phyloP scores from a whole-genome alignment of 2,888 invertebrate genomes.

The Conchocele bisecta region DNA sequence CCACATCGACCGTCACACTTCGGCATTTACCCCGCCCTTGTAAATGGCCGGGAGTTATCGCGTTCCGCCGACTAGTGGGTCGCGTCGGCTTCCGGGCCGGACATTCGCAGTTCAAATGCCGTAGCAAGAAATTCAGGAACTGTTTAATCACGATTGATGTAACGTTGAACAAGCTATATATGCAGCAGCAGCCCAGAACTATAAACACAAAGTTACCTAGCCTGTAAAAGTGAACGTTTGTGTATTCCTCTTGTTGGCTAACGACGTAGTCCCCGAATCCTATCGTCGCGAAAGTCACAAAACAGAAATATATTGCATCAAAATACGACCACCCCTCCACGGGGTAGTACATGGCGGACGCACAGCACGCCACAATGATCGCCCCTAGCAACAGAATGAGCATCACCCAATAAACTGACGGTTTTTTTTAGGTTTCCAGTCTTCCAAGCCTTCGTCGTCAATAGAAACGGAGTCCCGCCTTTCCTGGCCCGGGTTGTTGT shows the following conservation, averaged over 20 bases:
- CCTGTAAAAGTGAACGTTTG: constrained; percentile 84
- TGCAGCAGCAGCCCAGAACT: constrained; percentile 87
- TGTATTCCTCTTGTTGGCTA: constrained; percentile 83
- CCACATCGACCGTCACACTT: constrained; percentile 78
- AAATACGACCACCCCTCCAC: constrained; percentile 87
- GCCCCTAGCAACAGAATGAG: constrained; percentile 86
- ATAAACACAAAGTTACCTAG: constrained; percentile 86
- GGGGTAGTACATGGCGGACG: constrained; percentile 85
- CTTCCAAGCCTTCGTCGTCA: constrained; percentile 83
- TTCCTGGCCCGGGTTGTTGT: too few relatives aligned
- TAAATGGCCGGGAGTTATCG: constrained; percentile 81
- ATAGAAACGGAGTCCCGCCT: constrained; percentile 81
- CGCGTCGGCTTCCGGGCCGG: constrained; percentile 65
- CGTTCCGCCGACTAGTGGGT: constrained; percentile 78
- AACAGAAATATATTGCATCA: constrained; percentile 87
- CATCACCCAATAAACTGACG: constrained; percentile 88
- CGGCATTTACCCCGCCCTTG: constrained; percentile 68
- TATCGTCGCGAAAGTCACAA: constrained; percentile 87
- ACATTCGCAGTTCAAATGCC: constrained; percentile 84
- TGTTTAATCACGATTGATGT: constrained; percentile 88
- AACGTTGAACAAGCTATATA: constrained; percentile 87
- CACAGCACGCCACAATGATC: constrained; percentile 85
- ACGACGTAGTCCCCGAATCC: constrained; percentile 88
- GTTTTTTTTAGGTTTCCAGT: too few relatives aligned
- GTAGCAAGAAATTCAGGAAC: constrained; percentile 86